Base-by-base conservation (phyloP, 2,888 invertebrate species). In the Petrophora chlorosata region DNA sequence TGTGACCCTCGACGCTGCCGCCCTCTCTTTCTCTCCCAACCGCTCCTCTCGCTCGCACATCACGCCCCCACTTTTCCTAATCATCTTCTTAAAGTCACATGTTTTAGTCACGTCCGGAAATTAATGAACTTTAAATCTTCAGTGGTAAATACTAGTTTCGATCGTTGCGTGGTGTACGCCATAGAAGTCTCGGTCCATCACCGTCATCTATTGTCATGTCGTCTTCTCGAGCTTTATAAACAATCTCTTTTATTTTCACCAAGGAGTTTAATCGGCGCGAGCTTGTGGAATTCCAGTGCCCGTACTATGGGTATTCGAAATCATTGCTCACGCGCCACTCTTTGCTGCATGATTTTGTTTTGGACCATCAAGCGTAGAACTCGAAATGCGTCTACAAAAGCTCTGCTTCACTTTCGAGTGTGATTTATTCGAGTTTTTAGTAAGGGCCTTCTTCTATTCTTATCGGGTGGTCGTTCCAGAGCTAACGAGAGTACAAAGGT, bases 241-340 rank as follows among this genome's bases (percentile, higher is more conserved):
- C 87, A 88, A 85, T 85, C 82, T 89, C 82, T 84, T 90, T 89
- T 90, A 88, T 89, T 90, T 89, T 87, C 82, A 86, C 82, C 83
- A 82, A 85, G 76, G 70, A 84, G 82, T 86, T 83, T 86, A 87
- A 87, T 87, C 87, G 85, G 82, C 81, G 81, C 82, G 81, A 80
- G 82, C 82, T 85, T 70, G 77, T 78, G 81, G 85, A 85, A 88
- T 88, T 80, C 79, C 79, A 81, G 75, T 76, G 67, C 40, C 47
- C 52, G 38, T 59, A 61, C 61, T 33, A 50, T 41, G 26, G 17
- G 17, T 56, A 51, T 34, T 42, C 55, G 53, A 55, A 48, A 23
- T 4, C n/a, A 32, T 28, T 14, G 9, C 16, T 12, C 12, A 25
- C 12, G 5, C 22, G 17, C 5, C 16, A 32, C 14, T 22, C 5